Evolutionary conservation across 2,888 invertebrate species (phyloP).

Genomic region (Drosophila eohydei): DNA sequence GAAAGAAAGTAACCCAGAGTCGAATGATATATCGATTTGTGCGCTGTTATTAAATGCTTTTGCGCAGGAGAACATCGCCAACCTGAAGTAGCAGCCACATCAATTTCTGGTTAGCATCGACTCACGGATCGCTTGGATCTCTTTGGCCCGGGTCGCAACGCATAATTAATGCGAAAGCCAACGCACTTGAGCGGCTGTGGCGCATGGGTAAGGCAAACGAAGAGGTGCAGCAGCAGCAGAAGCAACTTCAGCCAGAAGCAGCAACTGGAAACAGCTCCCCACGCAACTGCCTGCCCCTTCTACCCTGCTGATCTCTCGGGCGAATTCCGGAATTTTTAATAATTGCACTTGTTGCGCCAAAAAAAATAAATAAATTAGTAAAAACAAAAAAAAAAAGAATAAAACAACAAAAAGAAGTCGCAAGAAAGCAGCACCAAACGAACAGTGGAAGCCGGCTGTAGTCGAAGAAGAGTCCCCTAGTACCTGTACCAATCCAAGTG

Average conservation of each 20-base stretch:
- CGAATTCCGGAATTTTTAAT: conserved; percentile 80
- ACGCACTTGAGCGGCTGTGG: conserved; percentile 72
- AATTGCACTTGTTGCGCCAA: conserved; percentile 79
- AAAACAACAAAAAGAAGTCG: conserved; percentile 1
- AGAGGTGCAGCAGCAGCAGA: conserved; percentile 45
- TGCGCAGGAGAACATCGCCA: conserved; percentile 62
- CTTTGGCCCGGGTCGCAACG: conserved; percentile 59
- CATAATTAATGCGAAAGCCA: conserved; percentile 81
- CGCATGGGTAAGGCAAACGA: conserved; percentile 70
- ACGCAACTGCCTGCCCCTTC: conserved; percentile 59
- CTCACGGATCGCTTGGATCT: conserved; percentile 50
- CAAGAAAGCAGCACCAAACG: conserved; percentile 48
- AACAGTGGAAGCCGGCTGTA: conserved; percentile 70
- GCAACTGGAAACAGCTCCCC: conserved; percentile 76
- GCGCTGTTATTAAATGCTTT: conserved; percentile 78
- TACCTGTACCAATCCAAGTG: conserved; percentile 32
- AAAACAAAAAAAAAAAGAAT: conserved; percentile 55
- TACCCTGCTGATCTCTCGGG: conserved; percentile 24
- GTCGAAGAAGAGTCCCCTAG: conserved; percentile 33
- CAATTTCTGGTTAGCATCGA: conserved; percentile 73
- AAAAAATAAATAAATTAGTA: conserved; percentile 53
- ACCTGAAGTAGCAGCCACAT: conserved; percentile 71
- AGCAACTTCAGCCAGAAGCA: conserved; percentile 34
- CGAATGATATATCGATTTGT: conserved; percentile 78
- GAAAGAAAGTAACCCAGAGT: conserved; percentile 71